Evolutionary conservation across 2,888 invertebrate genomes (phyloP), one percentile per base, ranked within the genome.

Genomic region (Carpatolechia fugitivella): DNA sequence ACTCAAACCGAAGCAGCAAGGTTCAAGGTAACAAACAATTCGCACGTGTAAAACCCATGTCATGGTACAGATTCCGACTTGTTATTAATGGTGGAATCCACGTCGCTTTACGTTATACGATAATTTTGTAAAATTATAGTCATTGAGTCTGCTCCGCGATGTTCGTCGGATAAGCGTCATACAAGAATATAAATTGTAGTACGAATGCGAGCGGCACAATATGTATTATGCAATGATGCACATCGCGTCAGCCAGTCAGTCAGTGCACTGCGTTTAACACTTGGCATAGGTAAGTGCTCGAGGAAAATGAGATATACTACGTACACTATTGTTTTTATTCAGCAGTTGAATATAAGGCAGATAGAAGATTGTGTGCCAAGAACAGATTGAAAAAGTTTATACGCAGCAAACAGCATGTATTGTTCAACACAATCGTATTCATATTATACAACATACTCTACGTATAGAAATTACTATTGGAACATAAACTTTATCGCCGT

Each of bases 101-200:
- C 69, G 62, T 61, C 66, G 67, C 63, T 69, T 76, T 73, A 78
- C 74, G 73, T 72, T 76, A 68, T 75, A 80, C 74, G 71, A 78
- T 78, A 76, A 80, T 82, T 80, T 77, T 68, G 70, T 75, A 70
- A 80, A 81, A 79, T 76, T 72, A 75, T 67, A 74, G 74, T 69
- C 74, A 79, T 76, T 77, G 74, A 76, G 72, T 61, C 62, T 64
- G 66, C 63, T 62, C 60, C 56, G 57, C 65, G 66, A 64, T 65
- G 68, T 66, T 69, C 63, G 66, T 58, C 66, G 65, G 63, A 71
- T 76, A 79, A 76, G 74, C 78, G 75, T 81, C 77, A 82, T 66
- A 64, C 54, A 60, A 54, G 64, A 59, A 53, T 50, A 52, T 31
- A 11, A 11, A 18, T 11, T 41, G 18, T 41, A 41, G 18, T 10